Percentiles rank a stretch among this genome's conserved stretches.
Evolutionary conservation across 2,113 vertebrate genomes (phyloP).

Genomic region (Cromileptes altivelis): DNA sequence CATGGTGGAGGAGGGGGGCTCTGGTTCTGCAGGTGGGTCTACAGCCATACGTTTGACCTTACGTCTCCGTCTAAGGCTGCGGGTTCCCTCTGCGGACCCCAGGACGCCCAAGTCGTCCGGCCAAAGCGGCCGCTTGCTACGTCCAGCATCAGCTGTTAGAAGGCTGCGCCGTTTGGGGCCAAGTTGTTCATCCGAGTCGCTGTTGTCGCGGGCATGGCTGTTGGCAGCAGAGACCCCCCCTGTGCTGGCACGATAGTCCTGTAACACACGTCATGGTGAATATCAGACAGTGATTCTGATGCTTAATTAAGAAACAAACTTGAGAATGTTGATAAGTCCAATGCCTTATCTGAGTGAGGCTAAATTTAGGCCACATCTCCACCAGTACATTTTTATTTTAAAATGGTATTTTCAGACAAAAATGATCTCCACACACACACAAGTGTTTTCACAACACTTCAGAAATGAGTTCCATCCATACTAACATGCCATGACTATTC

Average conservation of each 20-base stretch:
- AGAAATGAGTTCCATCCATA: too few species aligned
- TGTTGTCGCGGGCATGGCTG: conserved; percentile 88
- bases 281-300: conserved; percentile 12
- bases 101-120: conserved; percentile 82
- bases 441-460: too few species aligned
- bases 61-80: conserved; percentile 91
- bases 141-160: conserved; percentile 85
- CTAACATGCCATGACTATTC: too few species aligned
- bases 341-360: background rate
- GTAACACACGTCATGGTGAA: conserved; percentile 42
- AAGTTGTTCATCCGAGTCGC: conserved; percentile 96
- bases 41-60: conserved; percentile 99
- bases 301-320: conserved; percentile 29
- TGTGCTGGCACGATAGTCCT: conserved; percentile 85
- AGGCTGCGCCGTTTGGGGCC: conserved; percentile 87
- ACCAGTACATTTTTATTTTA: too few species aligned
- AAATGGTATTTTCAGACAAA: too few species aligned
- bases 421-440: too few species aligned
- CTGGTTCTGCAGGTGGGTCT: conserved; percentile 88
- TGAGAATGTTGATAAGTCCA: background rate
- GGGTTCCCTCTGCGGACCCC: conserved; percentile 88
- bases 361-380: background rate
- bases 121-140: conserved; percentile 84
- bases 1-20: conserved; percentile 77
- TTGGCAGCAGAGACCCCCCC: conserved; percentile 77